Base-by-base conservation (phyloP, 2,113 vertebrate genomes). In the Diphyllodes magnificus region DNA sequence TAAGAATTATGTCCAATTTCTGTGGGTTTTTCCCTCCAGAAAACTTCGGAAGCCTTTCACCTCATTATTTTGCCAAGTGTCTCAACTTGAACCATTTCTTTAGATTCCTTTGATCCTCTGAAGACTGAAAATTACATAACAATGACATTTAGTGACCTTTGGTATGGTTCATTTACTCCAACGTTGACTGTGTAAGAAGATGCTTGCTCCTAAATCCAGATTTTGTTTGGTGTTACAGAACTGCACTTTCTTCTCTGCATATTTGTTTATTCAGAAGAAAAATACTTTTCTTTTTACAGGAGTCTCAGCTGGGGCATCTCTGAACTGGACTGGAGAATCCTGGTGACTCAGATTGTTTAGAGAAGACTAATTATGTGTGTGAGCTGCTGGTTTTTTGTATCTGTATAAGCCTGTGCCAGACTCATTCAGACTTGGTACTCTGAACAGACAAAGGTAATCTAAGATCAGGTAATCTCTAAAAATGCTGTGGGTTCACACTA, bases 41-140 rank as follows among this genome's bases (percentile, higher is more conserved):
- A 92, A 84, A 69, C 9, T 87, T 25, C 3, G 8, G 30, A 90
- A 90, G 33, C 5, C 35, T 93, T 88, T 80, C 59, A 90, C 61
- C 65, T 96, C 77, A 24, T 82, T 82, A 44, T 82, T 87, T 89
- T 87, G 45, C 17, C 50, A 91, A 39, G 50, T 95, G 51, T 77
- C 44, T 82, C 69, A 78, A 42, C 35, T 65, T 40, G 42, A 61
- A 77, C 75, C 21, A 33, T 77, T 92, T 89, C 19, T 73, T 90
- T 20, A 47, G 64, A 47, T 63, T 70, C 78, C 51, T 91, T 86
- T 81, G 83, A 76, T 95, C 65, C 37, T 94, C 80, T 44, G 49
- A 91, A 86, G 31, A 79, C n/a, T 21, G 24, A 68, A 77, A 91
- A 86, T 79, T 85, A 79, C 70, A 68, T 65, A 89, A 76, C 40